Base-by-base conservation (phyloP, 2,113 vertebrate genomes). In the Hystrix brachyura region DNA sequence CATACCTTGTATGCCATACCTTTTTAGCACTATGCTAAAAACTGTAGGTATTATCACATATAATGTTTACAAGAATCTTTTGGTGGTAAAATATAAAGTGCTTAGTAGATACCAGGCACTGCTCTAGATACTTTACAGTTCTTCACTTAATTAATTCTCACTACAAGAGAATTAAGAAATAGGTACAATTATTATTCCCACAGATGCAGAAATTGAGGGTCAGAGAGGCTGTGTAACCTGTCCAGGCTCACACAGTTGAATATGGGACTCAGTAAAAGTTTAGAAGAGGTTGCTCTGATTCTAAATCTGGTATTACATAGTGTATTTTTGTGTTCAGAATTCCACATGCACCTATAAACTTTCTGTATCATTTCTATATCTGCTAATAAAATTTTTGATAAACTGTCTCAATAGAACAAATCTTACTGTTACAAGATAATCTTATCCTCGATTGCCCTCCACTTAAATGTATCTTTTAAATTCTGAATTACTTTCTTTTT, bases 121-220 rank as follows among this genome's bases (percentile, higher is more conserved):
- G 12, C 48, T 74, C 17, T 92, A 59, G 78, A 25, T 25, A 1
- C 51, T 87, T 90, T 38, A 55, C 2, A 78, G 87, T 64, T 89
- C 84, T 57, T 65, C 82, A 72, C 46, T 74, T 79, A 64, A 27
- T 94, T 91, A 94, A 72, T 92, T 92, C 46, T 97, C 64, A 74
- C 13, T 29, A 43, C 27, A 87, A 46, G 51, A 32, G 6, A 60
- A 62, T 69, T 81, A 82, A 90, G 57, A 62, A 15, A 57, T 21
- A 96, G 21, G 18, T 65, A 60, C 12, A 80, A 25, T 69, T 85
- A 43, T 88, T 88, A 34, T 64, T 81, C 27, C 19, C 13, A 10
- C 64, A 38, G 43, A 80, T 67, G 78, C 88, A 34, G n/a, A 81
- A 46, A 86, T 14, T 71, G 79, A 93, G 21, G 62, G 55, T 74